Evolutionary conservation across 1,140 invertebrate species (phyloP), one percentile per base, ranked within the genome.

Genomic region (Mercenaria mercenaria): DNA sequence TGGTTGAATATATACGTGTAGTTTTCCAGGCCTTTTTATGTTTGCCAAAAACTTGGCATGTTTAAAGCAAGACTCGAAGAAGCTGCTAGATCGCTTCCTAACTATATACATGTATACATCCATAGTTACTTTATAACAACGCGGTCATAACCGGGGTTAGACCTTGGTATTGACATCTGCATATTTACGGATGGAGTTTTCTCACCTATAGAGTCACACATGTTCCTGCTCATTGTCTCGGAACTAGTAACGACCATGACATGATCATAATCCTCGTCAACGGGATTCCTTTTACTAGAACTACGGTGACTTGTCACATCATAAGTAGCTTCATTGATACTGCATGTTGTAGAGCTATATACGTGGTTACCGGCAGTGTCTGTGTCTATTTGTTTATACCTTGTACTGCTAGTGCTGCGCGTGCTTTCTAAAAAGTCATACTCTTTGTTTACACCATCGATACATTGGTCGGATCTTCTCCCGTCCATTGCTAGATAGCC

Each of bases 371-470:
- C 37, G 3, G 20, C 23, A 59, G 56, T 6, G 26, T 26, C 20
- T n/a, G 8, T 72, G 15, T 72, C 34, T 18, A 72, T 39, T 37
- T 37, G 34, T 39, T 39, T 29, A 39, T 72, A 39, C 23, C 67
- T 37, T 37, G 15, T 39, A 39, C 34, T 20, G 6, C 1, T 39
- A 8, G 34, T 39, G 39, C 67, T 72, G 10, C 67, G 32, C 20
- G 34, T 72, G 37, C 67, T 37, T 37, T 72, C 67, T 72, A 72
- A 20, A 10, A 72, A 37, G 37, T 72, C 67, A 39, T 72, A 72
- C 18, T 72, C 67, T 23, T 72, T 72, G 37, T 72, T 34, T 39
- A 37, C 37, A 1, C n/a, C 61, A 39, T 72, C 67, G 1, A 23
- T 13, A n/a, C 18, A 39, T 72, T 72, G 32, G 11, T 41, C 39